phyloP scores from a whole-genome alignment of 2,888 invertebrate genomes.

The Ischnura elegans region DNA sequence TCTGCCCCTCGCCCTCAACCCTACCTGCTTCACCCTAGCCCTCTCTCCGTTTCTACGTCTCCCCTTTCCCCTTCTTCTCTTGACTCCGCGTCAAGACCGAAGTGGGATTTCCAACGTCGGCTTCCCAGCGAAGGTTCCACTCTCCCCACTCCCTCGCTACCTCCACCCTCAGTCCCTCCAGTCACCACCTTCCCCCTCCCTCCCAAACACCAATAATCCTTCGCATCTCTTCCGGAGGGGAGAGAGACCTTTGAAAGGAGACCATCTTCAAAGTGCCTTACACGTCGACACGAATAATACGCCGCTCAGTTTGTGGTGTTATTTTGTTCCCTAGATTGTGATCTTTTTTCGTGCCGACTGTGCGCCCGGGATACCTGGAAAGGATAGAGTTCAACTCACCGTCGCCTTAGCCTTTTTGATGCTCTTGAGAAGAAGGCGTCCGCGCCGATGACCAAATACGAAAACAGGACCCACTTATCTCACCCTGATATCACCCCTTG shows the following conservation, averaged over 20 bases:
- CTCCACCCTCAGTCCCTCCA: background rate
- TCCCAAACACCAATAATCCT: background rate
- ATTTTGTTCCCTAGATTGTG: background rate
- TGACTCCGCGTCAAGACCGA: background rate
- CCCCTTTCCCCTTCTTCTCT: background rate
- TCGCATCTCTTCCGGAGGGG: background rate
- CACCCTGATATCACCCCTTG: background rate
- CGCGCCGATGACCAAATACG: background rate
- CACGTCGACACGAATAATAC: background rate
- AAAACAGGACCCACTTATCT: background rate
- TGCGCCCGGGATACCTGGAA: background rate
- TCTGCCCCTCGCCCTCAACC: background rate
- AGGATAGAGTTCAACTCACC: background rate
- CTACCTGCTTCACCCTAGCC: background rate
- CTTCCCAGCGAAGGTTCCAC: background rate
- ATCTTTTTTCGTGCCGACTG: background rate
- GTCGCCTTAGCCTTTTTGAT: background rate
- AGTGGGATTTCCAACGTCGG: constrained; percentile 19
- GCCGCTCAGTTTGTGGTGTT: background rate
- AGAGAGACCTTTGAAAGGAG: background rate
- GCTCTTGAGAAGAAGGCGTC: background rate
- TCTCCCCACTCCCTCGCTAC: background rate
- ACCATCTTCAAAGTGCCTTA: constrained; percentile 19
- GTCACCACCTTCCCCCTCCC: too few species aligned
- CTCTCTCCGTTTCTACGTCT: background rate